Base-by-base conservation (phyloP, 1,140 invertebrate genomes). In the Scylla paramamosain region DNA sequence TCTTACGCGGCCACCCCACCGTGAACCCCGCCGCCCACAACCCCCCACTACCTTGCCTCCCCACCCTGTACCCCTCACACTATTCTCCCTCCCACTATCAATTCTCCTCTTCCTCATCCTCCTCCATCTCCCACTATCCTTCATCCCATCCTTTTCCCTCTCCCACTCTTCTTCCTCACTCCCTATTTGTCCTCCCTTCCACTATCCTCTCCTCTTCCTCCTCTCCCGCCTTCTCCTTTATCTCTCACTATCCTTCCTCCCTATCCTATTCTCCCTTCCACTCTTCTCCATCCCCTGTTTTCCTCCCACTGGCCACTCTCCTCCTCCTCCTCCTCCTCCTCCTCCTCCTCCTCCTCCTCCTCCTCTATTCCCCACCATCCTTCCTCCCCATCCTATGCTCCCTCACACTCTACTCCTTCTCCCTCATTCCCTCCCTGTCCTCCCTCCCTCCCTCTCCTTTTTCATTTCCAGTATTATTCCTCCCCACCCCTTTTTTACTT, bases 1-100 rank as follows among this genome's bases (percentile, higher is more conserved):
- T 77, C 93, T 94, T 94, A 94, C 59, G 93, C 67, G 87, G n/a
- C 88, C 93, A 91, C 93, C 52, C 52, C 45, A 84, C 83, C 82
- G 92, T 86, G 29, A 93, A 87, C 83, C 92, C n/a, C 83, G 82
- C 14, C 82, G 31, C 83, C 46, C 32, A 48, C 92, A 31, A 31
- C 91, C 59, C 46, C 77, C 91, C 39, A 31, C 59, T n/a, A 10
- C 4, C 92, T 48, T 20, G 77, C 39, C 92, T 28, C 14, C 83
- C 82, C 39, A 25, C 82, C 92, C 46, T 31, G 39, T 16, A 6
- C 46, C 92, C 7, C 16, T 14, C 10, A 14, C 91, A 25, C 31
- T 46, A 1, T 25, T 28, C 92, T 45, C 25, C 28, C 92, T 48
- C 39, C 39, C 48, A 14, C 67, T 12, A 14, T 31, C 46, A 48